A percentile compares a stretch with the other conserved stretches of the same genome.
Evolutionary conservation across 1,140 invertebrate genomes (phyloP).

Genomic region (Whitmania pigra): DNA sequence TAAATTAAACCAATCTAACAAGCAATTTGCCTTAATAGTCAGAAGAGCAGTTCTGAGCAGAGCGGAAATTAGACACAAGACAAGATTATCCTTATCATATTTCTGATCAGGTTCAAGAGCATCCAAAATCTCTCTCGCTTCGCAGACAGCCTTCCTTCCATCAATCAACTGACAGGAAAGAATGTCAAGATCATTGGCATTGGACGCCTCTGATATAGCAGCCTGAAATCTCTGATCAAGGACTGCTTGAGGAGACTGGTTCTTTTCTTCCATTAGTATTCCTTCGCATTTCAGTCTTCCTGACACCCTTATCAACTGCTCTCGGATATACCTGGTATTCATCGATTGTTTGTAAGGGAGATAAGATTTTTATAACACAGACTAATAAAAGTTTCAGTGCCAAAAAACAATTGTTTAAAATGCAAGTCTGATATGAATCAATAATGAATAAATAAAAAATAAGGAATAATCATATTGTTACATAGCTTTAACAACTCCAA

Average conservation of each 20-base stretch:
- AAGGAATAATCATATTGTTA: no score
- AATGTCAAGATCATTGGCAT: neutral
- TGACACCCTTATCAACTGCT: neutral
- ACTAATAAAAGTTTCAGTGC: no score
- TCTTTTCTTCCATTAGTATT: neutral
- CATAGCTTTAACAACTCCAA: no score
- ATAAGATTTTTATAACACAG: no score
- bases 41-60: neutral
- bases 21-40: neutral
- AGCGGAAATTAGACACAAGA: neutral
- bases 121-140: conserved; percentile 6
- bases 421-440: no score
- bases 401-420: no score
- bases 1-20: no score
- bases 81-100: neutral
- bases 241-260: neutral
- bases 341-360: no score
- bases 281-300: conserved; percentile 2
- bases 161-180: neutral
- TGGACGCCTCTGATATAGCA: neutral
- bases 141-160: neutral
- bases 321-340: neutral
- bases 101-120: neutral
- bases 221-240: conserved; percentile 1
- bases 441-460: no score